Evolutionary conservation across 2,888 invertebrate species (phyloP).

Genomic region (Lepidochrysops patricia): DNA sequence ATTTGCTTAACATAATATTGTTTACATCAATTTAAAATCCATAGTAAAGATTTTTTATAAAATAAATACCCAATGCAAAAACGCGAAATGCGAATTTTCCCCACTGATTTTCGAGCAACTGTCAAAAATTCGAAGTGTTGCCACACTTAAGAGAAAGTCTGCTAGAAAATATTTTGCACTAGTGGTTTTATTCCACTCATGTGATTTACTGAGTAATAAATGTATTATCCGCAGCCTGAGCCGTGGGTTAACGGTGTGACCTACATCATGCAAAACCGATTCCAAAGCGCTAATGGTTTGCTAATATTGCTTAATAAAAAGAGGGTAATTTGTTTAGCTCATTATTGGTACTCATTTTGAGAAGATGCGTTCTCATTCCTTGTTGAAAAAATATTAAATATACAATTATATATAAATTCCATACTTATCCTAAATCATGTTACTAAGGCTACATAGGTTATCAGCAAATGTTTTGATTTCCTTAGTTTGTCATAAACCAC

Average conservation of each 20-base stretch:
- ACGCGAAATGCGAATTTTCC: not conserved
- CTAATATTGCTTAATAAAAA: not conserved
- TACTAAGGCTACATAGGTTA: no score
- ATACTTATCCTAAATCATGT: no score
- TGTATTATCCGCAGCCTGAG: not conserved
- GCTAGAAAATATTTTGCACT: not conserved
- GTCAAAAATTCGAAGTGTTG: not conserved
- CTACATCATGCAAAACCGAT: constrained; percentile 28
- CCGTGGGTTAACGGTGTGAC: constrained; percentile 11
- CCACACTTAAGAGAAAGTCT: constrained; percentile 6
- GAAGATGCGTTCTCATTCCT: not conserved
- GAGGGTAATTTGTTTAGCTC: not conserved
- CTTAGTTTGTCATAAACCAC: not conserved
- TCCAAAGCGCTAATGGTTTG: constrained; percentile 12
- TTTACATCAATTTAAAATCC: no score
- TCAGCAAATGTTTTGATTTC: no score
- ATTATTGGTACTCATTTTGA: not conserved
- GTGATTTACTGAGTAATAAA: constrained; percentile 9
- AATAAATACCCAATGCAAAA: not conserved
- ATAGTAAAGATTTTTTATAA: not conserved
- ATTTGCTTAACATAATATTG: not conserved
- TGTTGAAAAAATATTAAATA: not conserved
- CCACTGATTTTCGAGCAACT: not conserved
- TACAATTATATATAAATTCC: no score
- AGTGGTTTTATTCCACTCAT: constrained; percentile 6